phyloP scores from a whole-genome alignment of 1,140 invertebrate genomes.

The Wasmannia auropunctata region DNA sequence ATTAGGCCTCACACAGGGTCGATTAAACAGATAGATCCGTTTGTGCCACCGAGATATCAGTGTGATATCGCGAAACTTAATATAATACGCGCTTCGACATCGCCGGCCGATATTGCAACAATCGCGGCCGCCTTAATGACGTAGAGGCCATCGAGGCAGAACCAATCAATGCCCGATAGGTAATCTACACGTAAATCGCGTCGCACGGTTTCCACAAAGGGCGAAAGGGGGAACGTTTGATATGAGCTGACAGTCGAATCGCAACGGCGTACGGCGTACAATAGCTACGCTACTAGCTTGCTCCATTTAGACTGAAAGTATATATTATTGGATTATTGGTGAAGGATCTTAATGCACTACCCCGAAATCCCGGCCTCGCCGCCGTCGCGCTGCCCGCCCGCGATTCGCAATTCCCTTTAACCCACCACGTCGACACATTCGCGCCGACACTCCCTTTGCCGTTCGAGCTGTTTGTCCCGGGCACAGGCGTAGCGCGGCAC shows the following conservation, averaged over 20 bases:
- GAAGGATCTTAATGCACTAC: slow-evolving; percentile 71
- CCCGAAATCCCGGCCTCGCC: slow-evolving; percentile 12
- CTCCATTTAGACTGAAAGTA: slow-evolving; percentile 74
- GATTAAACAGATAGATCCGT: slow-evolving; percentile 28
- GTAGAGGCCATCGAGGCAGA: slow-evolving; percentile 17
- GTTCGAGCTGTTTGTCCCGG: slow-evolving; percentile 46
- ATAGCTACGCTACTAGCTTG: slow-evolving; percentile 36
- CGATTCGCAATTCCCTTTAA: slow-evolving; percentile 44
- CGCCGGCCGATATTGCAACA: slow-evolving; percentile 48
- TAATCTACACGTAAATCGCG: slow-evolving; percentile 63
- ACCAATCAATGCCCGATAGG: slow-evolving; percentile 56
- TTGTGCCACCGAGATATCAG: slow-evolving; percentile 4
- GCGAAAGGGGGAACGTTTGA: slow-evolving; percentile 31
- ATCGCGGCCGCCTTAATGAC: slow-evolving; percentile 64
- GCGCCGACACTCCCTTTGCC: slow-evolving; percentile 40
- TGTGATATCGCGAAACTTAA: slow-evolving; percentile 34
- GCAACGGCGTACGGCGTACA: slow-evolving; percentile 34
- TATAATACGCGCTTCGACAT: slow-evolving; percentile 14
- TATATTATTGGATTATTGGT: slow-evolving; percentile 77
- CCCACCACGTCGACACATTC: slow-evolving; percentile 41
- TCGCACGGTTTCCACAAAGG: slow-evolving; percentile 5
- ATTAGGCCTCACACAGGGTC: not conserved
- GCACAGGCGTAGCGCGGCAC: slow-evolving; percentile 1
- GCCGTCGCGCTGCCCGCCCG: not conserved
- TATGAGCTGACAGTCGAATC: slow-evolving; percentile 60